phyloP scores from a whole-genome alignment of 1,140 invertebrate genomes.

The Conopomorpha cramerella region DNA sequence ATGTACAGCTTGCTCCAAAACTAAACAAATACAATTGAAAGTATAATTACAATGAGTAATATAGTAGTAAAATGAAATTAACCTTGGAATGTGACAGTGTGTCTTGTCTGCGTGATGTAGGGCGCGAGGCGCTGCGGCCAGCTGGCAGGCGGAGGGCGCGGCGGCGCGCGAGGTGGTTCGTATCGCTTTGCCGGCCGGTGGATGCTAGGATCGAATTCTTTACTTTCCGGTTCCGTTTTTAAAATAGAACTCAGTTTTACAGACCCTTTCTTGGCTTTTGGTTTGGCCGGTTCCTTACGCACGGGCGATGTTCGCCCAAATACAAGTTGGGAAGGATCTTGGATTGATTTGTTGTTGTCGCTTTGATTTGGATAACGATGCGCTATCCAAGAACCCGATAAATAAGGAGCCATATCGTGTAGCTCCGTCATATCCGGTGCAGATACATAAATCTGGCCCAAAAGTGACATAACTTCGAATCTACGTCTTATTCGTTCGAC shows the following conservation, averaged over 20 bases:
- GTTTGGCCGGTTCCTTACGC: constrained; percentile 23
- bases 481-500: constrained; percentile 70
- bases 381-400: constrained; percentile 76
- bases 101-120: constrained; percentile 60
- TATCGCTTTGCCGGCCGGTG: constrained; percentile 79
- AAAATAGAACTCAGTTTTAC: constrained; percentile 63
- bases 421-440: constrained; percentile 78
- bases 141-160: constrained; percentile 47
- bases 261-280: constrained; percentile 27
- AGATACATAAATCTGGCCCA: constrained; percentile 82
- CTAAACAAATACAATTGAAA: constrained; percentile 26
- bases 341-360: constrained; percentile 67
- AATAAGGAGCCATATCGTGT: constrained; percentile 75
- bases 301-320: constrained; percentile 39
- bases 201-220: constrained; percentile 73
- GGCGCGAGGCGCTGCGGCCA: constrained; percentile 51
- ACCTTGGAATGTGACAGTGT: constrained; percentile 80
- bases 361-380: constrained; percentile 71
- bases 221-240: constrained; percentile 67
- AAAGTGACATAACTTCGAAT: constrained; percentile 69
- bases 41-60: constrained; percentile 12
- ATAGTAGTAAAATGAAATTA: constrained; percentile 34
- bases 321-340: constrained; percentile 50
- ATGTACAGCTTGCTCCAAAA: constrained; percentile 32
- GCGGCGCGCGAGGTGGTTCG: constrained; percentile 65